Evolutionary conservation across 2,797 vertebrate genomes (phyloP).

Genomic region (Mus spretus): DNA sequence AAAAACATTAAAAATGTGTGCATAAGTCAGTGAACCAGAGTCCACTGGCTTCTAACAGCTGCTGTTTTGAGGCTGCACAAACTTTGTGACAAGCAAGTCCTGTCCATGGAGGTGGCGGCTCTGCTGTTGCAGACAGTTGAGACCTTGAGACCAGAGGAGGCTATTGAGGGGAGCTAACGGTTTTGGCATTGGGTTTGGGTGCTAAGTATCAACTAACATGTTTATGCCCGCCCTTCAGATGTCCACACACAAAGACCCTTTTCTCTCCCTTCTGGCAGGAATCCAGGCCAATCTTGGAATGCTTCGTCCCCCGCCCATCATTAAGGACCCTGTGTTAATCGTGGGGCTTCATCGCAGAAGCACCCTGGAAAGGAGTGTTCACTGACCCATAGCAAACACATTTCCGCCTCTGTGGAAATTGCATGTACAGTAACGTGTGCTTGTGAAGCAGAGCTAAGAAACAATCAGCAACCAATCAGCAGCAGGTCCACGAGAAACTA

Average conservation of each 20-base stretch:
- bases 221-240: constrained; percentile 91
- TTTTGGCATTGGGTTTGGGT: constrained; percentile 91
- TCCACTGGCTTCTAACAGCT: constrained; percentile 89
- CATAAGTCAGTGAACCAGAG: constrained; percentile 88
- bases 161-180: constrained; percentile 91
- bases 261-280: constrained; percentile 90
- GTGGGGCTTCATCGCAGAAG: constrained; percentile 89
- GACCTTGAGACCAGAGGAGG: constrained; percentile 87
- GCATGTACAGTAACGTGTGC: constrained; percentile 84
- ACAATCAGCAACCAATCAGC: constrained; percentile 84
- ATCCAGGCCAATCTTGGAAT: constrained; percentile 91
- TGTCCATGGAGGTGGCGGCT: constrained; percentile 88
- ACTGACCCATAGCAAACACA: constrained; percentile 89
- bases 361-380: constrained; percentile 89
- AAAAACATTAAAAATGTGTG: constrained; percentile 88
- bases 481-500: constrained; percentile 80
- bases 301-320: constrained; percentile 89
- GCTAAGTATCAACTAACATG: constrained; percentile 92
- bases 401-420: constrained; percentile 87
- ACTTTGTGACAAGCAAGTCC: constrained; percentile 81
- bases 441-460: constrained; percentile 81
- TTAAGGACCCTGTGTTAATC: constrained; percentile 90
- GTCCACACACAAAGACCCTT: constrained; percentile 90
- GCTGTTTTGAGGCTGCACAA: constrained; percentile 87
- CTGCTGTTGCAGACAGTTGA: constrained; percentile 87